Evolutionary conservation across 1,140 invertebrate species (phyloP), one percentile per base, ranked within the genome.

Genomic region (Sycophila sp.): DNA sequence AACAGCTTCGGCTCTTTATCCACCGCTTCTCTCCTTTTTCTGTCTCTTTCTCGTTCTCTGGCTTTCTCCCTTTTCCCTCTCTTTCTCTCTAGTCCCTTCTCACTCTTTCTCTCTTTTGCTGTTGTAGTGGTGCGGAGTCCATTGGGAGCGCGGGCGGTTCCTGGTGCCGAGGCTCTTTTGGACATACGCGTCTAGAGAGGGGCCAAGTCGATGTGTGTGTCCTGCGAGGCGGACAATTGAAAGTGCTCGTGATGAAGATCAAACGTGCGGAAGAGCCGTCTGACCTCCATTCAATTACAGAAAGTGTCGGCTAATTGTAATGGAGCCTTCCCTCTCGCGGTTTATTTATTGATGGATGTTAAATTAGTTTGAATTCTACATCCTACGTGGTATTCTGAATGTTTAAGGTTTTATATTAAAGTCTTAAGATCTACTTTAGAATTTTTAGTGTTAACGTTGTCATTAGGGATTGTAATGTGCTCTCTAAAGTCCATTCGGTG

Each of bases 1-100:
- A 86, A 85, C 83, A 84, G 82, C 81, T 63, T n/a, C 17, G 19
- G 22, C 51, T 69, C 19, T 38, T 26, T 58, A 47, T 47, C 42
- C 24, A 22, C 42, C 19, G 42, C 19, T 22, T 45, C 22, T 22
- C 42, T 45, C 42, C 22, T 19, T 17, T n/a, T 17, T 8, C 51
- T 55, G 5, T 55, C 24, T 17, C 17, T 28, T 8, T 38, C 22
- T 58, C 30, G 36, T 34, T 58, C 34, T 40, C 26, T 58, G 15
- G 22, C 34, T 58, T 19, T 58, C 17, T 58, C 4, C 19, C 40
- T 19, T 17, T 19, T 30, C n/a, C 17, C 53, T 56, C 10, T 24
- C 26, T 36, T n/a, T 28, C 17, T 40, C 26, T n/a, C n/a, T n/a
- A n/a, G n/a, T n/a, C n/a, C n/a, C n/a, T n/a, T 51, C n/a, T 58